Evolutionary conservation across 2,113 vertebrate species (phyloP).

Genomic region (Amblyornis subalaris): DNA sequence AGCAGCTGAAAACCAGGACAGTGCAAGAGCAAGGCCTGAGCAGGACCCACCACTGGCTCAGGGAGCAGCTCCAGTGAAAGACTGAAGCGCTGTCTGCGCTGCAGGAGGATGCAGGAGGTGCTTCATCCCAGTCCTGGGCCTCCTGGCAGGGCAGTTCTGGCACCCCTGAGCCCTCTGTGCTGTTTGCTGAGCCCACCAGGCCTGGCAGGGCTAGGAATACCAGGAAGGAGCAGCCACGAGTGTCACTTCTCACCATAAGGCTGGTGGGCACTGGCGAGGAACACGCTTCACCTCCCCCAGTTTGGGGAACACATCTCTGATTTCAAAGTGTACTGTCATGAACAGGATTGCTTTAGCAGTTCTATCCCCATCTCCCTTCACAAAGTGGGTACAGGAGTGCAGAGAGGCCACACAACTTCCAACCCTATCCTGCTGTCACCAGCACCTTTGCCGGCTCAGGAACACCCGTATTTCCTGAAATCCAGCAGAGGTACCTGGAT

Average conservation of each 20-base stretch:
- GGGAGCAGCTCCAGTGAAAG: not conserved
- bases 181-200: not conserved
- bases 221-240: not conserved
- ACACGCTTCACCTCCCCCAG: not conserved
- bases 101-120: not conserved
- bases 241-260: fast-evolving
- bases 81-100: not conserved
- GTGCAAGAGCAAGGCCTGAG: not conserved
- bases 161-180: not conserved
- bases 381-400: fast-evolving
- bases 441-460: not conserved
- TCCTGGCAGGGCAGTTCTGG: not conserved
- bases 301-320: not conserved
- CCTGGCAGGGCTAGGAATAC: not conserved
- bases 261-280: not conserved
- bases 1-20: not conserved
- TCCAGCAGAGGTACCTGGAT: not conserved
- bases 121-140: not conserved
- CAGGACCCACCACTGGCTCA: not conserved
- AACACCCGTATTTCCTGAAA: fast-evolving
- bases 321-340: not conserved
- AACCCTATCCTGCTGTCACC: not conserved
- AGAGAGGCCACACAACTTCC: not conserved
- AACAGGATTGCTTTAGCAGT: not conserved
- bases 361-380: not conserved